Base-by-base conservation (phyloP, 2,797 vertebrate species). In the Xiphophorus birchmanni region DNA sequence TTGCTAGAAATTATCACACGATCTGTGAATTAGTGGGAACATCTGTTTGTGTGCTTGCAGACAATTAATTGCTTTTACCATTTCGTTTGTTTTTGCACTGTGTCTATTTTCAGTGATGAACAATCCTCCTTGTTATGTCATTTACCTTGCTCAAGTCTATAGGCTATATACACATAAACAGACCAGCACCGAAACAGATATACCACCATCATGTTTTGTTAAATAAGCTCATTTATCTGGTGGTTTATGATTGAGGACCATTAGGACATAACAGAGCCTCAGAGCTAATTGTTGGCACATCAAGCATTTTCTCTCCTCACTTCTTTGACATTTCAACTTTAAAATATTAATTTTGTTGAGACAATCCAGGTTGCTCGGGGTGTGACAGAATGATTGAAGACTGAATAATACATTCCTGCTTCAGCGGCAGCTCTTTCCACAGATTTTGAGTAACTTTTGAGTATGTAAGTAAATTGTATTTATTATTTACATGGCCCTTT, bases 331-430 rank as follows among this genome's bases (percentile, higher is more conserved):
- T 88, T 85, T 89, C 94, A 94, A 90, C 93, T 94, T 95, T 90
- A 90, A 95, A 94, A 94, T 95, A 95, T 95, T 90, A 88, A 95
- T 95, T 93, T 93, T 90, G 90, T 90, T 82, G 87, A 79, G 93
- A 93, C 85, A 90, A 94, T 94, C 89, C 92, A 93, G 90, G 94
- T 95, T 88, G 90, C 90, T 95, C 82, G 91, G 92, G 91, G 88
- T 87, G 82, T 87, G 92, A 92, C 80, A 89, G 86, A 84, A 86
- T 92, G 91, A 92, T 90, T 79, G 87, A 92, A 56, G 83, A 89
- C 94, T 91, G 88, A 89, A 87, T 81, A 89, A 73, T 73, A 32
- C 69, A 32, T 73, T 47, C 86, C 89, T 93, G 85, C 83, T 84
- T 89, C 87, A 82, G 71, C 78, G 69, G 86, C 84, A 88, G 91